A percentile compares a stretch with the other conserved stretches of the same genome.
phyloP scores from a whole-genome alignment of 2,888 invertebrate genomes.

The Leistus spinibarbis region DNA sequence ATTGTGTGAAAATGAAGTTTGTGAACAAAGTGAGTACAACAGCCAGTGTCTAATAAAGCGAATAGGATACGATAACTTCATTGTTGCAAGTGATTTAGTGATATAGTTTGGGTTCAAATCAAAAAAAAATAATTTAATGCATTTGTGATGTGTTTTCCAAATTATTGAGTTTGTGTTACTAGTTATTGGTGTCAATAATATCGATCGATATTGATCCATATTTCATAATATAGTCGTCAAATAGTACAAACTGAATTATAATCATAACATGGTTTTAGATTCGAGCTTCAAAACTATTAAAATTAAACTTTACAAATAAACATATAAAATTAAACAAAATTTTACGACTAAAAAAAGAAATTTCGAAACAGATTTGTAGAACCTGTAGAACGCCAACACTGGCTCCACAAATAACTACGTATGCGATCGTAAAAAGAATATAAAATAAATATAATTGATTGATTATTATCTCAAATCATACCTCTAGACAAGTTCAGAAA shows the following conservation, averaged over 20 bases:
- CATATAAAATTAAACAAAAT: too few relatives aligned
- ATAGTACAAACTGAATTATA: background rate
- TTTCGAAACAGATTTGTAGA: too few relatives aligned
- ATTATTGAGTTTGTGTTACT: background rate
- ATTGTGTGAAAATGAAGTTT: conserved; percentile 37
- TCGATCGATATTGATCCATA: background rate
- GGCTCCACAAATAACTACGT: too few relatives aligned
- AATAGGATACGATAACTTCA: background rate
- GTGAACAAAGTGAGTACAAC: conserved; percentile 39
- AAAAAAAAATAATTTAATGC: background rate
- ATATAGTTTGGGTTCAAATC: background rate
- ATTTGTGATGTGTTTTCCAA: background rate
- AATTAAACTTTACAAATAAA: too few relatives aligned
- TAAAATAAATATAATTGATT: too few relatives aligned
- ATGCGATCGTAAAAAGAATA: too few relatives aligned
- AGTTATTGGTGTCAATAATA: background rate
- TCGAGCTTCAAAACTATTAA: too few relatives aligned
- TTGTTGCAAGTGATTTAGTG: background rate
- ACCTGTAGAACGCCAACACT: too few relatives aligned
- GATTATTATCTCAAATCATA: too few relatives aligned
- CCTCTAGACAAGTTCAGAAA: too few relatives aligned
- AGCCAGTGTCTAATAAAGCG: background rate
- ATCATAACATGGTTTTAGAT: too few relatives aligned
- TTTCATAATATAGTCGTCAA: background rate
- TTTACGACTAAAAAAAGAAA: too few relatives aligned